A percentile compares a stretch with the other conserved stretches of the same genome.
phyloP scores from a whole-genome alignment of 2,888 invertebrate species.

The Eristalis arbustorum region DNA sequence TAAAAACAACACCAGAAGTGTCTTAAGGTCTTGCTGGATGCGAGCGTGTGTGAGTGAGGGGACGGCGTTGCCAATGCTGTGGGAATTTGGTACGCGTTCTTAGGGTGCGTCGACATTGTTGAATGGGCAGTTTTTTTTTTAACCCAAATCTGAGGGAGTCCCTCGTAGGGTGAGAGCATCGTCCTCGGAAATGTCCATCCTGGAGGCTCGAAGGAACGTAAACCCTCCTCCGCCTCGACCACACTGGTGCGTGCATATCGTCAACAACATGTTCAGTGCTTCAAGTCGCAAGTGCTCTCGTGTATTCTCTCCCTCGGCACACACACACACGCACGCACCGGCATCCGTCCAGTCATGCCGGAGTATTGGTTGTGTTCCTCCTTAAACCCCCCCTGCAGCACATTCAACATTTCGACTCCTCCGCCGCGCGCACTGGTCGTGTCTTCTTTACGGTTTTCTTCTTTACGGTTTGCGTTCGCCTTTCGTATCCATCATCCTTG shows the following conservation, averaged over 20 bases:
- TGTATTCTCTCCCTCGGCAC: background rate
- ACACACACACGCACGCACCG: background rate
- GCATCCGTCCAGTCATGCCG: background rate
- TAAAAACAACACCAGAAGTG: conserved; percentile 31
- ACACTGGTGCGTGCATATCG: conserved; percentile 17
- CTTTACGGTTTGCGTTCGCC: background rate
- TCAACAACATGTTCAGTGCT: background rate
- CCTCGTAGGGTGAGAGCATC: too few species aligned
- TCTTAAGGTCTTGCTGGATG: conserved; percentile 7
- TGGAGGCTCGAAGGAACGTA: background rate
- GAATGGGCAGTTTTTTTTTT: too few species aligned
- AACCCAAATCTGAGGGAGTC: too few species aligned
- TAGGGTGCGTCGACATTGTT: background rate
- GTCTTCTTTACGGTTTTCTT: too few species aligned
- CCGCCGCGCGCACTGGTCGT: background rate
- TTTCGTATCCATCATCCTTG: conserved; percentile 30
- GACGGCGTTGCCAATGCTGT: conserved; percentile 42
- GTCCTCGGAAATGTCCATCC: too few species aligned
- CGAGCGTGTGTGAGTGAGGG: background rate
- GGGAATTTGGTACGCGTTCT: background rate
- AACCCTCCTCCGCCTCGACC: conserved; percentile 20
- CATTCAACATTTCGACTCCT: background rate
- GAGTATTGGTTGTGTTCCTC: background rate
- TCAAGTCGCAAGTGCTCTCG: conserved; percentile 13
- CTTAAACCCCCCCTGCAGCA: too few species aligned